Evolutionary conservation across 2,888 invertebrate species (phyloP), one percentile per base, ranked within the genome.

Genomic region (Oasisia sp.): DNA sequence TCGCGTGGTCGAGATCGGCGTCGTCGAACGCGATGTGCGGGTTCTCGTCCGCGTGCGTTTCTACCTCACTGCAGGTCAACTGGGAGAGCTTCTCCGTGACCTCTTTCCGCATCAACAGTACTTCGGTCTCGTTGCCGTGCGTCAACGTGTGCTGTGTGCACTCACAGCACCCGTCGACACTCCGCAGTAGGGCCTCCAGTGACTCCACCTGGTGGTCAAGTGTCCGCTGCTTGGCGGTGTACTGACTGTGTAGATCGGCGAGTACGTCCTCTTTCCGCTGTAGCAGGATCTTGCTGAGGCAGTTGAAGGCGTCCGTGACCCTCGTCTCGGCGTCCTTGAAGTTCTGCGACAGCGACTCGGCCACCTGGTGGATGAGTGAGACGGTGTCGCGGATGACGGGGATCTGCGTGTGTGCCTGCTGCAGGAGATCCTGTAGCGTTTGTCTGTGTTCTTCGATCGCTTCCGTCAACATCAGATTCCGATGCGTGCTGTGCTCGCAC

Each of bases 401-500:
- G 44, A 96, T 95, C 94, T 96, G 95, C 32, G 95, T 94, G 92
- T 95, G 94, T 8, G 96, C 96, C 91, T 95, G 95, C 56, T 95
- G 95, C 74, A 96, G 94, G 32, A 96, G 94, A 91, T 94, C 93
- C 50, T 94, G 94, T 89, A 96, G 94, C 8, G 94, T 93, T 11
- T 94, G 93, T 91, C 95, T 95, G 92, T 97, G 97, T 93, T 97
- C 97, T 91, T 95, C 95, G 27, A 97, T 96, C 45, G 97, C 97
- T 92, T 97, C 97, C 91, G 95, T 94, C 58, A 97, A 95, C 50
- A 96, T 94, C 89, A 96, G 95, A 4, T 96, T 96, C 90, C 95
- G 94, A 94, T 97, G 97, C n/a, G 96, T 95, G 97, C 93, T 97
- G 94, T 97, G 97, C 93, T 97, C 97, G 11, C 96, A 96, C 93